These are phyloP conservation scores for Sinocyclocheilus anshuiensis DNA, from an alignment of 2,113 vertebrate genomes.

Conservation along the genomic window DNA sequence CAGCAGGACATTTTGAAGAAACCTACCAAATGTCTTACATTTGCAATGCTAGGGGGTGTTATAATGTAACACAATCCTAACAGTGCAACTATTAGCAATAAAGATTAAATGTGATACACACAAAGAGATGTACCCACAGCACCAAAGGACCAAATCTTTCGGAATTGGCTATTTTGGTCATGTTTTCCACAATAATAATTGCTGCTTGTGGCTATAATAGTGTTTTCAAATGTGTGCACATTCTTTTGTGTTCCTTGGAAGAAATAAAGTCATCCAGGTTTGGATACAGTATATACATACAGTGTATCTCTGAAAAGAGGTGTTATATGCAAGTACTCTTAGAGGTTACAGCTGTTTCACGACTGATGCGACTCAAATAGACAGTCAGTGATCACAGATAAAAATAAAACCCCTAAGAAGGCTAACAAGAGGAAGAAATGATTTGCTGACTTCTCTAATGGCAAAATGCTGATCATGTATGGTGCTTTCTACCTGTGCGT, in stretches of 20 bases:
- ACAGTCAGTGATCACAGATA: neutral
- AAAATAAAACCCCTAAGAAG: neutral
- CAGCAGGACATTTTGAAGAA: too few relatives aligned
- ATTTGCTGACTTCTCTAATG: neutral
- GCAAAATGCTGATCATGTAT: conserved; percentile 22
- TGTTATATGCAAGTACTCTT: neutral
- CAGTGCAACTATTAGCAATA: neutral
- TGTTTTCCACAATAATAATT: neutral
- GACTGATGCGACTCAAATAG: neutral
- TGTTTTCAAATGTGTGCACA: neutral
- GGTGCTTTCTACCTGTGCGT: conserved; percentile 11
- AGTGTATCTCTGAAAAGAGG: neutral
- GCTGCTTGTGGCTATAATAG: neutral
- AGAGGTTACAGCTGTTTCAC: neutral
- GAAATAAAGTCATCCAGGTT: neutral
- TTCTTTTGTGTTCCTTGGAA: neutral
- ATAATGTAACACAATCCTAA: neutral
- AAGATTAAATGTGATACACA: neutral
- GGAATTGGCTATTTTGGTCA: neutral
- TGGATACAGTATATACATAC: neutral
- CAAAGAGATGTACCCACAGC: neutral
- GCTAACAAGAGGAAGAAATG: neutral
- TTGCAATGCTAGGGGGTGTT: too few relatives aligned
- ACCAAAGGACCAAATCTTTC: neutral
- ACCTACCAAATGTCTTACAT: too few relatives aligned